Conservation (phyloP, 2,888 invertebrate species). For the Synanthedon formicaeformis region DNA sequence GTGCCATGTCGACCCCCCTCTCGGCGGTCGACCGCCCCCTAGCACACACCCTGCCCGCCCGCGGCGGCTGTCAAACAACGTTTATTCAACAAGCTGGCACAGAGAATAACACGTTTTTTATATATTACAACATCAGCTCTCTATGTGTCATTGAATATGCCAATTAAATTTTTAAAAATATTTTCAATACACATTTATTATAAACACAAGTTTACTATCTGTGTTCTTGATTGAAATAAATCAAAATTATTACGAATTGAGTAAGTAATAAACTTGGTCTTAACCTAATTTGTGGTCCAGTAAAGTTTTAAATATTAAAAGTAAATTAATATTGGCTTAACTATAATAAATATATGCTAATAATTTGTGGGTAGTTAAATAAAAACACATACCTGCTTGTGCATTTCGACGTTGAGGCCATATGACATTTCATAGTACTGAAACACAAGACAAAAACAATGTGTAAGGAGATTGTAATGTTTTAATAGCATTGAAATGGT, state of each 20-base stretch:
- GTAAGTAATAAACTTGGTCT: no score
- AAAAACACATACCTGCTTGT: slow-evolving; percentile 85
- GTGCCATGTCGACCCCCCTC: slow-evolving; percentile 7
- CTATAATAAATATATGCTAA: no score
- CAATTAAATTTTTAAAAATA: no score
- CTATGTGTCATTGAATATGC: slow-evolving; percentile 24
- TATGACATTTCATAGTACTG: slow-evolving; percentile 99
- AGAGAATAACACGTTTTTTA: slow-evolving; percentile 51
- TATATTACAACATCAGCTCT: slow-evolving; percentile 30
- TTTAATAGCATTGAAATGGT: slow-evolving; percentile 46
- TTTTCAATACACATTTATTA: no score
- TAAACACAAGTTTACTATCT: no score
- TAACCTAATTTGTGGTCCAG: no score
- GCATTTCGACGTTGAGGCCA: slow-evolving; percentile 97
- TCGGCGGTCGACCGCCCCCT: slow-evolving; percentile 7
- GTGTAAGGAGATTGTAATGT: slow-evolving; percentile 22
- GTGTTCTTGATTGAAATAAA: no score
- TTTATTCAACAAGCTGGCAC: slow-evolving; percentile 49
- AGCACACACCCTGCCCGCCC: slow-evolving; percentile 9
- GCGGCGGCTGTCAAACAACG: slow-evolving; percentile 53
- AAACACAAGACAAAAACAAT: slow-evolving; percentile 66
- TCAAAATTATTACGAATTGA: no score
- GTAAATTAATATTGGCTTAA: no score
- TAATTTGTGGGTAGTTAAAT: no score
- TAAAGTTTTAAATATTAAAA: no score